phyloP scores from a whole-genome alignment of 1,140 invertebrate genomes.

The Euura saliciscinereae region DNA sequence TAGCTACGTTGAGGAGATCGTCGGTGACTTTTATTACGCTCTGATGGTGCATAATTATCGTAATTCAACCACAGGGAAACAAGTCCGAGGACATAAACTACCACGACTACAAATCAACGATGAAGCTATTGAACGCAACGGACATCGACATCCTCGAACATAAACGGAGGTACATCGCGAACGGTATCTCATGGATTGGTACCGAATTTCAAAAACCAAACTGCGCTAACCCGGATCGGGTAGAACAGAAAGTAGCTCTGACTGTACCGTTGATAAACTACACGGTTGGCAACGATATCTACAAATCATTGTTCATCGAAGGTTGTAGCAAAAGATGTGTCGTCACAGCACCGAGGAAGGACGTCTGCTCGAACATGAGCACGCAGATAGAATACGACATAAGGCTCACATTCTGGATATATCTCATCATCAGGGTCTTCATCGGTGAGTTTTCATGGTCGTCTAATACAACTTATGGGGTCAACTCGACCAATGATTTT shows the following conservation, averaged over 20 bases:
- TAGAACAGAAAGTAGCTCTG: slow-evolving; percentile 34
- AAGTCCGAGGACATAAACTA: slow-evolving; percentile 17
- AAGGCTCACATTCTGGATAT: slow-evolving; percentile 76
- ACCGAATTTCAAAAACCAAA: slow-evolving; percentile 27
- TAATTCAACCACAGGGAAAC: background rate
- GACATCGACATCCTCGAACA: slow-evolving; percentile 33
- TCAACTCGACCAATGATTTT: too few species aligned
- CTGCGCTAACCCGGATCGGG: slow-evolving; percentile 34
- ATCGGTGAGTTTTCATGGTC: slow-evolving; percentile 58
- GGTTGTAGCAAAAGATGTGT: slow-evolving; percentile 62
- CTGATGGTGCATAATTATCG: background rate
- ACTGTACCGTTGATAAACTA: slow-evolving; percentile 47
- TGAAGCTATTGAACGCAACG: slow-evolving; percentile 28
- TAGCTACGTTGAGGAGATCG: background rate
- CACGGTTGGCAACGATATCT: slow-evolving; percentile 32
- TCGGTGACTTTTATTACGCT: background rate
- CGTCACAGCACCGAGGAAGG: slow-evolving; percentile 59
- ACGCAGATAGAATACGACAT: slow-evolving; percentile 68
- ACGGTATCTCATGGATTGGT: slow-evolving; percentile 31
- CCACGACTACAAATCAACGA: slow-evolving; percentile 34
- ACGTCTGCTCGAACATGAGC: slow-evolving; percentile 67
- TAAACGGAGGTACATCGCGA: slow-evolving; percentile 29
- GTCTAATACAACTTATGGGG: too few species aligned
- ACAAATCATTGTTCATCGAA: slow-evolving; percentile 34
- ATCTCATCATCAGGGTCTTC: slow-evolving; percentile 74